Evolutionary conservation across 2,797 vertebrate species (phyloP), one percentile per base, ranked within the genome.

Genomic region (Cetoscarus ocellatus): DNA sequence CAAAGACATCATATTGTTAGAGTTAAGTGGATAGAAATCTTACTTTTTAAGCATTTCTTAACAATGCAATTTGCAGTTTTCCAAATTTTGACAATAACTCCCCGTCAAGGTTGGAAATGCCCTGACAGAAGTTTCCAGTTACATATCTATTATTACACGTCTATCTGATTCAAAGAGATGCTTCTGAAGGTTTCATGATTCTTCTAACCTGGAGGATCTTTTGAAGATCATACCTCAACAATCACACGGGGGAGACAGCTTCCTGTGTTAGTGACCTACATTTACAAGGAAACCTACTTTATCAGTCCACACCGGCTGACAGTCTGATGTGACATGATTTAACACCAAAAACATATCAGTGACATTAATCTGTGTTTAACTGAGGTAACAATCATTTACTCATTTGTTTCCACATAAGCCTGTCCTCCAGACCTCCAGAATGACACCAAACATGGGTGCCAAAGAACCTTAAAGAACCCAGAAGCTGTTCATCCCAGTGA

Each of bases 241-340:
- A 36, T 18, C 72, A 61, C 59, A 84, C 75, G 73, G 76, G 83
- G 80, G 82, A 69, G 52, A 75, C 13, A 3, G 52, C n/a, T 84
- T 90, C 76, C 80, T 82, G 73, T 68, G 56, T 77, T 73, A 18
- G 39, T 77, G 82, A 79, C 85, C 70, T 73, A 78, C 64, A 76
- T 84, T 76, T 53, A 63, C 3, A 12, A 65, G n/a, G 58, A 81
- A 68, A 72, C 52, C 35, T 15, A 10, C 27, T 43, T 15, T 1
- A 61, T 11, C 39, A 18, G 10, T 58, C 7, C n/a, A 15, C 13
- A 19, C 13, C 34, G 8, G 11, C 48, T 39, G 2, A 43, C 17
- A 35, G 3, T 12, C 49, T 62, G 70, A 14, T 34, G 8, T 6
- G 7, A 53, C 39, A 57, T 48, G 6, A 68, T 75, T 13, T 57